Percentiles rank a stretch among this genome's conserved stretches.
These are phyloP conservation scores for Ichneumon xanthorius DNA, from an alignment of 2,888 invertebrate species.

Conservation along the genomic window DNA sequence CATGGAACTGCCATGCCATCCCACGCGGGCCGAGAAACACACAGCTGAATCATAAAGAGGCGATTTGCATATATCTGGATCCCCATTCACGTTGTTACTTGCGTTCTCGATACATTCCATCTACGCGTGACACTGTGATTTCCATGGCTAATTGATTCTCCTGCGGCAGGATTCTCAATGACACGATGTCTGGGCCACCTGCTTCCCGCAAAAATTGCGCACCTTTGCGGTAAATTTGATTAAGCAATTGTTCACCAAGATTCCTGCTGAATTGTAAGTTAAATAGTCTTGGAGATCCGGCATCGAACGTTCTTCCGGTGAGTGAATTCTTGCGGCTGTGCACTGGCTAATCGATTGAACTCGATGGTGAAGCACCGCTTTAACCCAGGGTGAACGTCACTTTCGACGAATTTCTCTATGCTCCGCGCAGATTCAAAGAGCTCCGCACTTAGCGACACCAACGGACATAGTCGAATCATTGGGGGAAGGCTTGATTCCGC, in stretches of 20 bases:
- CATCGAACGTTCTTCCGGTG: not conserved
- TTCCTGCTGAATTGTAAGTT: not conserved
- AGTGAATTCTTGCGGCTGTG: not conserved
- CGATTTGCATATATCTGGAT: constrained; percentile 9
- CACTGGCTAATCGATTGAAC: not conserved
- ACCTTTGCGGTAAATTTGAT: not conserved
- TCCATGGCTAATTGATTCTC: not conserved
- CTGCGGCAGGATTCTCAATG: not conserved
- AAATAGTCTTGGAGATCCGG: not conserved
- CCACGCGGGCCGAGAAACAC: not conserved
- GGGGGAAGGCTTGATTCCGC: not conserved
- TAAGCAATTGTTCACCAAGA: not conserved
- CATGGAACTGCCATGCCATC: not conserved
- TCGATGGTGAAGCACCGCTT: not conserved
- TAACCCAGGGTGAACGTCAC: not conserved
- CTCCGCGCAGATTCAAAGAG: not conserved
- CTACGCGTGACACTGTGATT: not conserved
- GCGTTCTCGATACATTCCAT: not conserved
- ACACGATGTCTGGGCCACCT: not conserved
- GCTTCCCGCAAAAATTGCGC: not conserved
- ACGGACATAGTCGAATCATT: not conserved
- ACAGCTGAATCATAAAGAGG: constrained; percentile 16
- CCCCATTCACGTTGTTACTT: not conserved
- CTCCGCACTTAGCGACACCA: not conserved
- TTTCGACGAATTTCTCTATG: not conserved